Evolutionary conservation across 2,888 invertebrate species (phyloP), one percentile per base, ranked within the genome.

Genomic region (Drosophila ustulata): DNA sequence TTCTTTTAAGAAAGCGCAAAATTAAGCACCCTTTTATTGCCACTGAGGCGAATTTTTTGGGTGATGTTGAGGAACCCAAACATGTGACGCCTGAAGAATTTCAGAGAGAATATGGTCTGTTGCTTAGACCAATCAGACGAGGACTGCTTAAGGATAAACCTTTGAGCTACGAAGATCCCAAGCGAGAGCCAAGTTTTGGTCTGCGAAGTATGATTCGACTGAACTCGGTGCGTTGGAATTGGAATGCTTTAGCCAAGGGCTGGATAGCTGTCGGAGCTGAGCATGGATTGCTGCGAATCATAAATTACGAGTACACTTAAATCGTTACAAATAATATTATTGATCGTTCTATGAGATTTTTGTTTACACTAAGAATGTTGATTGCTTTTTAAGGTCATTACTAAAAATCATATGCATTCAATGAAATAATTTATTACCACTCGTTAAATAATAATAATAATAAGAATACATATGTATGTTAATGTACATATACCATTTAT

Each of bases 191-290:
- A 0, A 75, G 71, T 3, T 23, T 75, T 0, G 77, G 87, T 65
- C 37, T 89, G 3, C 34, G 70, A 4, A 74, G 71, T 7, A 75
- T 86, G 25, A 81, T 86, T 56, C 90, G 90, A 5, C 77, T 90
- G 13, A 92, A 91, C 66, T 77, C 78, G 7, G 72, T 91, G 34
- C 82, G 86, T 23, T 91, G 86, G 65, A 92, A 92, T 79, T 77
- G 82, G 46, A 92, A 92, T 74, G 28, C 49, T 30, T 58, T 69
- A 3, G 83, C 78, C 4, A 65, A 75, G 6, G 61, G 78, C 30
- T 85, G 91, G 66, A 61, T 90, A 49, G 92, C 92, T 8, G 64
- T 85, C 18, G 92, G 92, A 8, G 91, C 91, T 53, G 91, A 92
- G 63, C 91, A 91, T 66, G 92, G 92, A 18, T 77, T 92, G 28